Conservation (phyloP, 2,888 invertebrate species). For the Eugnorisma glareosa region DNA sequence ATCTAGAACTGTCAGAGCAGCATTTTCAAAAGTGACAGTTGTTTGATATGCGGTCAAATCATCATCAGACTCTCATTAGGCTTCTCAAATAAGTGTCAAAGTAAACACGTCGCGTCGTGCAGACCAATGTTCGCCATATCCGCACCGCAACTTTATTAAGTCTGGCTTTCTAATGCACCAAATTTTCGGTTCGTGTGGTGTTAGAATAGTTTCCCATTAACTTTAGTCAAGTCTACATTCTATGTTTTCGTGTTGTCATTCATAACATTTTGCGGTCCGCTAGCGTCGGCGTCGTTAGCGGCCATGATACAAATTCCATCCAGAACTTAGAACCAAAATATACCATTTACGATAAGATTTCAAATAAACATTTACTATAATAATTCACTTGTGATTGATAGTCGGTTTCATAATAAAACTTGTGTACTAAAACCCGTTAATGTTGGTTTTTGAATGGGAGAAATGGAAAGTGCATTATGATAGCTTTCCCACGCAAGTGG, state of each 20-base stretch:
- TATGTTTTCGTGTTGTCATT: constrained; percentile 36
- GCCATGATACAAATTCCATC: constrained; percentile 70
- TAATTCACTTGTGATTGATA: constrained; percentile 24
- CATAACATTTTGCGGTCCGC: constrained; percentile 60
- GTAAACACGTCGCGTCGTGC: neutral
- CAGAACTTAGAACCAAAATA: constrained; percentile 48
- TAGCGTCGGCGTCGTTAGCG: constrained; percentile 57
- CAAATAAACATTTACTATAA: constrained; percentile 27
- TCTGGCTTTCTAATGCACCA: constrained; percentile 51
- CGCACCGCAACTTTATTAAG: constrained; percentile 30
- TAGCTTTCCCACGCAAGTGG: constrained; percentile 50
- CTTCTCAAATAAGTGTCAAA: neutral
- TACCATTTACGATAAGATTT: constrained; percentile 41
- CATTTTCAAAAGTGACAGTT: neutral
- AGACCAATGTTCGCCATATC: constrained; percentile 21
- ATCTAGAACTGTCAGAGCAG: neutral
- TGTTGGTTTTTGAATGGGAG: constrained; percentile 43
- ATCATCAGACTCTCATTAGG: neutral
- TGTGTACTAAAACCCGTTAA: constrained; percentile 15
- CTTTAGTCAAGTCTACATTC: constrained; percentile 32
- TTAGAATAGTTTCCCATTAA: constrained; percentile 25
- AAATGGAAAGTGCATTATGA: constrained; percentile 62
- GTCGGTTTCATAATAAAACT: constrained; percentile 8
- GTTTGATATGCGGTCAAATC: neutral
- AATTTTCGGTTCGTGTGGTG: constrained; percentile 37